Conservation (phyloP, 2,113 vertebrate genomes). For the Microcebus jonahi region DNA sequence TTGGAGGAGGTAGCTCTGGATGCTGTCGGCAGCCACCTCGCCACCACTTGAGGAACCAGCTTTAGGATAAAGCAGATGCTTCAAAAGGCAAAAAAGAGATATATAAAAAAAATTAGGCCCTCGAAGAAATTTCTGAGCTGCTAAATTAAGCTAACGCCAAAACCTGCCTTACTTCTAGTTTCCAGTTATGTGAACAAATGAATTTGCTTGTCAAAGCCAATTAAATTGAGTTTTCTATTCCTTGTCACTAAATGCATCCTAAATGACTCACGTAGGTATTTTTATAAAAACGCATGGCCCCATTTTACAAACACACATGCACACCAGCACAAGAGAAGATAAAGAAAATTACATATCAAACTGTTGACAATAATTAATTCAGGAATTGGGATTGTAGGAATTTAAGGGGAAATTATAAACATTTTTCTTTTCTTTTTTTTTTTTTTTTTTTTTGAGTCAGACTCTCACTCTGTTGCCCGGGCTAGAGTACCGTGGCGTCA, state of each 20-base stretch:
- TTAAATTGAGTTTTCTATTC: constrained; percentile 6
- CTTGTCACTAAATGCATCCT: not conserved
- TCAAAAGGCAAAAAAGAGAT: not conserved
- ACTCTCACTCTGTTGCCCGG: too few species aligned
- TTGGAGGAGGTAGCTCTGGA: not conserved
- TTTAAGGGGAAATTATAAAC: not conserved
- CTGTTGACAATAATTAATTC: not conserved
- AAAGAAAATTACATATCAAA: not conserved
- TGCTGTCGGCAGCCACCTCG: not conserved
- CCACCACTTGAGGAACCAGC: not conserved
- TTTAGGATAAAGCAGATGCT: not conserved
- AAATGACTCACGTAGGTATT: not conserved
- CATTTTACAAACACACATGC: not conserved
- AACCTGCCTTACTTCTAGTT: constrained; percentile 15
- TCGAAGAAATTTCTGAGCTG: not conserved
- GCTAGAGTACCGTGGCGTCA: too few species aligned
- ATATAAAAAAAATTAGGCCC: not conserved
- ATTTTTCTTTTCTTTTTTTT: not conserved
- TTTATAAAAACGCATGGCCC: not conserved
- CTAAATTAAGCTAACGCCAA: constrained; percentile 12
- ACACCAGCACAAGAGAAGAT: not conserved
- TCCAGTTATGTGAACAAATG: not conserved
- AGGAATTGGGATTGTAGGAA: not conserved
- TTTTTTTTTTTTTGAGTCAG: not conserved
- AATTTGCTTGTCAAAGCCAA: not conserved